A percentile compares a stretch with the other conserved stretches of the same genome.
Conservation (phyloP, 2,797 vertebrate genomes). For the Linurgus olivaceus region DNA sequence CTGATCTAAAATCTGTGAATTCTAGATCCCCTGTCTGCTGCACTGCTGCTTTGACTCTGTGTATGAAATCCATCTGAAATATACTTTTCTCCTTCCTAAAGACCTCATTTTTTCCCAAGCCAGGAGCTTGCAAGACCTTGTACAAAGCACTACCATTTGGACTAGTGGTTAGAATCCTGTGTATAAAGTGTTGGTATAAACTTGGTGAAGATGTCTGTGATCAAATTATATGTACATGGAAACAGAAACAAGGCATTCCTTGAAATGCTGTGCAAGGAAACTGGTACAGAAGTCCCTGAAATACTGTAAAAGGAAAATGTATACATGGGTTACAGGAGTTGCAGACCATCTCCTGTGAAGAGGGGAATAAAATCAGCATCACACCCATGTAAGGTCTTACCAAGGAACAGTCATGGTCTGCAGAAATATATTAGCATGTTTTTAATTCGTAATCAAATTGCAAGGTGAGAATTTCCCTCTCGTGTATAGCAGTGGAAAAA, state of each 20-base stretch:
- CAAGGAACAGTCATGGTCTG: not conserved
- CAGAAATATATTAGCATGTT: not conserved
- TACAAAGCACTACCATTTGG: not conserved
- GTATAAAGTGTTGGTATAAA: not conserved
- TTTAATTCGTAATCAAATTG: conserved; percentile 56
- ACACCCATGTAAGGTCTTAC: not conserved
- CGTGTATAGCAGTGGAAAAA: not conserved
- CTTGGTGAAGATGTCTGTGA: not conserved
- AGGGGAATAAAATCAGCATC: not conserved
- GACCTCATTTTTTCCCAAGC: not conserved
- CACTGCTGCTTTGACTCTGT: not conserved
- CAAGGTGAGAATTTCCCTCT: conserved; percentile 21
- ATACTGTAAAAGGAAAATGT: not conserved
- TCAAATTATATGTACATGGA: not conserved
- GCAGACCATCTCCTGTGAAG: not conserved
- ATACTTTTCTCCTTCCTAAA: not conserved
- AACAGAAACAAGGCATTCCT: not conserved
- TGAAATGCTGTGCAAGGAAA: not conserved
- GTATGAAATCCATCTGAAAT: not conserved
- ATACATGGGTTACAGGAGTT: not conserved
- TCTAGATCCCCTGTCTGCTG: not conserved
- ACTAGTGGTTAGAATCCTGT: not conserved
- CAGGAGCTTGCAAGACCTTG: not conserved
- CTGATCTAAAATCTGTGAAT: too few relatives aligned
- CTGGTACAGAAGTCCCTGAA: not conserved